A percentile compares a stretch with the other conserved stretches of the same genome.
phyloP scores from a whole-genome alignment of 2,113 vertebrate species.

The Condylura cristata region DNA sequence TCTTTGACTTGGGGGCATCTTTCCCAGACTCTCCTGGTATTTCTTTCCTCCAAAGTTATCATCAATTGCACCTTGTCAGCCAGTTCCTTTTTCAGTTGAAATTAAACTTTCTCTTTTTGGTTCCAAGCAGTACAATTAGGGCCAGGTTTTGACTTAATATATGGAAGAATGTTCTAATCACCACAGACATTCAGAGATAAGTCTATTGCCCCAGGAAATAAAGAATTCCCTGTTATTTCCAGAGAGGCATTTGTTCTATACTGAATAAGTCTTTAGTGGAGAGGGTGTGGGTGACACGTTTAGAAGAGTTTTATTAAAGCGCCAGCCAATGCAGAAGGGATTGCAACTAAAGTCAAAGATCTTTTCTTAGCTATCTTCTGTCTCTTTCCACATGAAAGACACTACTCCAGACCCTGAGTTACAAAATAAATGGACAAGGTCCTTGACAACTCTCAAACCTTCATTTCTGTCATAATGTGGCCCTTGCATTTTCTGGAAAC shows the following conservation, averaged over 20 bases:
- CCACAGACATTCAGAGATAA: not conserved
- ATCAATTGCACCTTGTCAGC: constrained; percentile 2
- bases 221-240: not conserved
- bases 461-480: not conserved
- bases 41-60: not conserved
- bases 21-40: not conserved
- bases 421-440: not conserved
- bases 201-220: not conserved
- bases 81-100: constrained; percentile 29
- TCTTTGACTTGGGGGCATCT: not conserved
- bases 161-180: not conserved
- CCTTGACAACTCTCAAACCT: not conserved
- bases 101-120: constrained; percentile 25
- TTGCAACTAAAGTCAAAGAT: not conserved
- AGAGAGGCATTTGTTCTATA: not conserved
- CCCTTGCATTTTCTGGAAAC: not conserved
- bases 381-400: not conserved
- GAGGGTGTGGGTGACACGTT: not conserved
- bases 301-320: not conserved
- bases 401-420: not conserved
- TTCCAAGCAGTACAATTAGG: constrained; percentile 12
- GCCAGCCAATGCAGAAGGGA: not conserved
- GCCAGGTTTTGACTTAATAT: constrained; percentile 44
- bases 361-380: not conserved
- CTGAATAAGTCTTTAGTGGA: not conserved